Conservation (phyloP, 1,140 invertebrate genomes). For the Drosophila athabasca region DNA sequence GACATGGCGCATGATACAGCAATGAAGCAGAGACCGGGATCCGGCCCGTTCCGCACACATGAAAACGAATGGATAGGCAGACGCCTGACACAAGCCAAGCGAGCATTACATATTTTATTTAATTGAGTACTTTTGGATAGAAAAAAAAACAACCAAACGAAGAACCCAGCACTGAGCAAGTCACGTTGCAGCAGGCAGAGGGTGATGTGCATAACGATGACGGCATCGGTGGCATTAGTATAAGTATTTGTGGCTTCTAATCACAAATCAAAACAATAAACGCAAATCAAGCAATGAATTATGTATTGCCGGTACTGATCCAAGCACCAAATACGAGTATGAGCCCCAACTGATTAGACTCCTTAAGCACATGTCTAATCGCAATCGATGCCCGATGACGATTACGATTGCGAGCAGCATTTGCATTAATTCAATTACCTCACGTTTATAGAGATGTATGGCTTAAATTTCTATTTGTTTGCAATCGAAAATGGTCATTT, state of each 20-base stretch:
- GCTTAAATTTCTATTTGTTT: not conserved
- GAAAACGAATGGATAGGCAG: constrained; percentile 22
- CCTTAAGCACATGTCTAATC: constrained; percentile 32
- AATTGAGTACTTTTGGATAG: constrained; percentile 59
- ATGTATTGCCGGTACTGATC: constrained; percentile 40
- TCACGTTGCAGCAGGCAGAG: constrained; percentile 49
- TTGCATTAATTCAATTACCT: constrained; percentile 60
- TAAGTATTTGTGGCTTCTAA: constrained; percentile 46
- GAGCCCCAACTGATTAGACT: constrained; percentile 21
- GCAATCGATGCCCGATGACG: constrained; percentile 5
- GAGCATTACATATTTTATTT: constrained; percentile 67
- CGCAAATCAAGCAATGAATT: constrained; percentile 68
- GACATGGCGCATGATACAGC: constrained; percentile 61
- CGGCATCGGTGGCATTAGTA: constrained; percentile 50
- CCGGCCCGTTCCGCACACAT: constrained; percentile 23
- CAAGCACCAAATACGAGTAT: constrained; percentile 36
- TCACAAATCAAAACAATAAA: constrained; percentile 57
- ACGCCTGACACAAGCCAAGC: constrained; percentile 52
- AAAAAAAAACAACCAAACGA: constrained; percentile 25
- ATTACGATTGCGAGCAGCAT: constrained; percentile 1
- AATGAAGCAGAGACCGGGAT: constrained; percentile 34
- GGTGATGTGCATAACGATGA: constrained; percentile 40
- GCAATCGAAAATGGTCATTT: constrained; percentile 13
- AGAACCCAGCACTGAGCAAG: constrained; percentile 30
- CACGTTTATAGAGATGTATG: constrained; percentile 37